Evolutionary conservation across 1,140 invertebrate genomes (phyloP), one percentile per base, ranked within the genome.

Genomic region (Ceratina australensis): DNA sequence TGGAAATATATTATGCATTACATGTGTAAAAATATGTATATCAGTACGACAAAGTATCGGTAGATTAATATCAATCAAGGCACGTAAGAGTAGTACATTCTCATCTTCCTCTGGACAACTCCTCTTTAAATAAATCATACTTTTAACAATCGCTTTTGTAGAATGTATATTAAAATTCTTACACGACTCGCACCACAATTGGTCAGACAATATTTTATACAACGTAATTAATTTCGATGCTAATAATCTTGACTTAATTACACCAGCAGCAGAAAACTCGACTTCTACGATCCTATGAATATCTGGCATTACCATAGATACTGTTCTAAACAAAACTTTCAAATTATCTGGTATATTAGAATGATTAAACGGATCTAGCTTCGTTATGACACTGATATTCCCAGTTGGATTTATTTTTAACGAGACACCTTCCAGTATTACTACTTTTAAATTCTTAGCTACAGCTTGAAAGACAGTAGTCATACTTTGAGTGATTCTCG

Each of bases 291-390:
- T 96, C 86, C 94, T 91, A 13, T 93, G 92, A 78, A 94, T 93
- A 88, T 96, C 95, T 10, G 95, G 95, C 16, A 94, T 92, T 92
- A 95, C 94, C 93, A 96, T 95, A 16, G 95, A 94, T 4, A 96
- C 93, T 20, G 94, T 94, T 75, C 95, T 92, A 87, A 96, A 96
- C 49, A 95, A 88, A 12, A 93, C 91, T 88, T 94, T 95, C 2
- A 95, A 89, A 88, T 95, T 95, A 82, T 96, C 95, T 0, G 95
- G 94, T 71, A 95, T 85, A 82, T 94, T 91, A 3, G 93, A 93
- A 69, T 94, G 88, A 20, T 94, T 93, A n/a, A 92, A 92, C 83
- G 94, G 94, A 52, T 92, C 88, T 3, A 94, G 92, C 86, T 95
- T 95, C 92, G 95, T 94, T 5, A 94, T 95, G 33, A 95, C 94